Percentiles rank a stretch among this genome's conserved stretches.
These are phyloP conservation scores for Euphydryas editha DNA, from an alignment of 2,888 invertebrate genomes.

Conservation along the genomic window DNA sequence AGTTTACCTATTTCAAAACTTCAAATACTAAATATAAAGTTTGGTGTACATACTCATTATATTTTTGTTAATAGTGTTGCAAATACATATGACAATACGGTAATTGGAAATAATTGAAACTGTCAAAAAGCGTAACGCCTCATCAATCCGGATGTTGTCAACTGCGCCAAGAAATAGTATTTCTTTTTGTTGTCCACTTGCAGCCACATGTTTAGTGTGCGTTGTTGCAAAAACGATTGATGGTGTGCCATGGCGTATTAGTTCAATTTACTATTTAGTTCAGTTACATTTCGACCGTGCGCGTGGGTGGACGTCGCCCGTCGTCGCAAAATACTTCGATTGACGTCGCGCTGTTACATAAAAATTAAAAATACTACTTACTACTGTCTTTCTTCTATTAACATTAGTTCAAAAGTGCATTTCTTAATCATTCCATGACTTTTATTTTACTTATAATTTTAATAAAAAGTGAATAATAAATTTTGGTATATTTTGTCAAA, in stretches of 20 bases:
- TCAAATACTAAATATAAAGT: neutral
- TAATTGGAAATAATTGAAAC: neutral
- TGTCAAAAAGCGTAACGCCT: conserved; percentile 46
- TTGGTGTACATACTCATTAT: neutral
- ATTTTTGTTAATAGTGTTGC: neutral
- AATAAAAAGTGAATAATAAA: conserved; percentile 24
- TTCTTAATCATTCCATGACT: conserved; percentile 41
- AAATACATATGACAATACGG: neutral
- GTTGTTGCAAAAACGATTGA: conserved; percentile 21
- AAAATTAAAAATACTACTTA: conserved; percentile 41
- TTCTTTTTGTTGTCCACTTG: conserved; percentile 30
- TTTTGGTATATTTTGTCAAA: conserved; percentile 41
- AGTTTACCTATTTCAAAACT: neutral
- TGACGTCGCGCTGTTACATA: conserved; percentile 49
- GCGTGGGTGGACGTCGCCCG: conserved; percentile 54
- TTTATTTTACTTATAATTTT: conserved; percentile 2
- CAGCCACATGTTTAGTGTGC: conserved; percentile 30
- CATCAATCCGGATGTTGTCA: conserved; percentile 34
- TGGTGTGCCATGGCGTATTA: conserved; percentile 26
- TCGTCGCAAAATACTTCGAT: conserved; percentile 19
- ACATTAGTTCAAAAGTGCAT: conserved; percentile 40
- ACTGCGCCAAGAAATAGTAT: conserved; percentile 35
- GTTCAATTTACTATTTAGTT: conserved; percentile 41
- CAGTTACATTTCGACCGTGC: conserved; percentile 63
- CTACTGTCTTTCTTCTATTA: conserved; percentile 41